Conservation (phyloP, 2,113 vertebrate genomes). For the Oncorhynchus gorbuscha region DNA sequence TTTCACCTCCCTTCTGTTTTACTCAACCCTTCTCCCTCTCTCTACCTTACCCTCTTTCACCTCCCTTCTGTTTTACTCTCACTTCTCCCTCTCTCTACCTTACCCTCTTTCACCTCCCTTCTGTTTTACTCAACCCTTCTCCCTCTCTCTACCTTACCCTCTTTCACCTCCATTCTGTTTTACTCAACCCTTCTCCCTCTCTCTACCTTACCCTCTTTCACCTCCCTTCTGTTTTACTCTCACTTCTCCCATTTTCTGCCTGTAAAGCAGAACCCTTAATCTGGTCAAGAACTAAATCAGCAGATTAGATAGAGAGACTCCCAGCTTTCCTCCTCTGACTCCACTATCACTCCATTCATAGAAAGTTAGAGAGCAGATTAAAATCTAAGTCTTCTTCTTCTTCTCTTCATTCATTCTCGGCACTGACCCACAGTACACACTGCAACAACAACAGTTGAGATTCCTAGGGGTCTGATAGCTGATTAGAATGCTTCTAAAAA, state of each 20-base stretch:
- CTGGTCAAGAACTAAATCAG: constrained; percentile 64
- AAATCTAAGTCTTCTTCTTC: constrained; percentile 45
- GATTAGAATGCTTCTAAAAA: not conserved
- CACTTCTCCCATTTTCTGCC: constrained; percentile 20
- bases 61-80: no score
- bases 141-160: no score
- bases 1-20: no score
- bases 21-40: no score
- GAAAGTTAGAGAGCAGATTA: constrained; percentile 71
- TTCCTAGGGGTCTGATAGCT: not conserved
- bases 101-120: no score
- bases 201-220: constrained; percentile 11
- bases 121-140: no score
- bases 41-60: no score
- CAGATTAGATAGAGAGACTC: constrained; percentile 61
- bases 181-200: not conserved
- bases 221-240: constrained; percentile 13
- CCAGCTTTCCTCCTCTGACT: not conserved
- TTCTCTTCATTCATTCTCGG: constrained; percentile 25
- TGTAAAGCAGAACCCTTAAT: constrained; percentile 63
- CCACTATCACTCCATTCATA: constrained; percentile 55
- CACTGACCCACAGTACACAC: constrained; percentile 6
- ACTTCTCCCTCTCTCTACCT: no score
- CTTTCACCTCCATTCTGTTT: no score
- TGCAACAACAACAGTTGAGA: constrained; percentile 24